These are phyloP conservation scores for Athalia circularis DNA, from an alignment of 2,888 invertebrate genomes.

Conservation along the genomic window DNA sequence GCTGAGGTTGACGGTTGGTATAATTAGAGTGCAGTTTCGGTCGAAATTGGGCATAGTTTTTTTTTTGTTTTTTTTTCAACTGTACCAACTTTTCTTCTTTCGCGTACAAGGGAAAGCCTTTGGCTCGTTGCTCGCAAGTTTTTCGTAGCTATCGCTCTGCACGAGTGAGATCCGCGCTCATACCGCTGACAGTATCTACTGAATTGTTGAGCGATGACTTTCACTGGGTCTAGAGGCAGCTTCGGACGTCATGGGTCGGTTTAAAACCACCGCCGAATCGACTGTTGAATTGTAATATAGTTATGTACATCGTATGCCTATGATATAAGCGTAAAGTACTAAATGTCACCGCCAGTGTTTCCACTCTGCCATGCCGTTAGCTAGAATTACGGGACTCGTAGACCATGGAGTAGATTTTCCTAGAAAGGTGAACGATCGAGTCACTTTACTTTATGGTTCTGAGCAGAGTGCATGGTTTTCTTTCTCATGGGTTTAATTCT, in stretches of 20 bases:
- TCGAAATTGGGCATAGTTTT: too few relatives aligned
- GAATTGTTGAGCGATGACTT: slow-evolving; percentile 1
- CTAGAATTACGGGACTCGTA: background rate
- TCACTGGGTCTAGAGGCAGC: background rate
- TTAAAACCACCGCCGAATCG: background rate
- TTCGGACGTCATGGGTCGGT: background rate
- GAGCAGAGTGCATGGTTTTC: too few relatives aligned
- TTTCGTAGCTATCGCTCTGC: background rate
- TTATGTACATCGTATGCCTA: too few relatives aligned
- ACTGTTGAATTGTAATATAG: background rate
- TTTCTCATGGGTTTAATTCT: too few relatives aligned
- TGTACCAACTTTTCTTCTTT: background rate
- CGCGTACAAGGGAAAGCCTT: background rate
- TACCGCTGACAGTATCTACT: background rate
- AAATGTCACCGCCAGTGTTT: background rate
- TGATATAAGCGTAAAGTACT: background rate
- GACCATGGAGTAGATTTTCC: slow-evolving; percentile 16
- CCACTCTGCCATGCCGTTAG: background rate
- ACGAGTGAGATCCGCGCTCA: background rate
- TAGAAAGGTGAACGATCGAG: slow-evolving; percentile 22
- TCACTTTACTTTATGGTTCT: background rate
- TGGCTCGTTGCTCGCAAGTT: background rate
- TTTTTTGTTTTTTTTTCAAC: too few relatives aligned
- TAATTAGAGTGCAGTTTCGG: background rate
- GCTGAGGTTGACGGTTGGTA: too few relatives aligned